phyloP scores from a whole-genome alignment of 1,140 invertebrate species.

The Hydropsyche tenuis region DNA sequence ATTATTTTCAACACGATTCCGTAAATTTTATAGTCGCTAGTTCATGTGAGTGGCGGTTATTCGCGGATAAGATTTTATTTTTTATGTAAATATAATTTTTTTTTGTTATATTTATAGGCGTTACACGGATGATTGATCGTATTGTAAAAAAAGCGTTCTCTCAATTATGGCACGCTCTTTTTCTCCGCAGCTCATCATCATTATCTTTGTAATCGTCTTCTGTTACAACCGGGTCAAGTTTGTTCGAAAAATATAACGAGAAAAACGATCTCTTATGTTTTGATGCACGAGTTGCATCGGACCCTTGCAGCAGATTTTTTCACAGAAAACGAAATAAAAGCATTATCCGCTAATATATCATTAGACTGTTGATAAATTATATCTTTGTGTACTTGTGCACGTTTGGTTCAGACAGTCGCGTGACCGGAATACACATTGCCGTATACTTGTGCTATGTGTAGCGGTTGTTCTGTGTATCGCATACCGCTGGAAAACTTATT shows the following conservation, averaged over 20 bases:
- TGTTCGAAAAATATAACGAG: not conserved
- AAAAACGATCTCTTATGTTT: no score
- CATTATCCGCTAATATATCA: slow-evolving; percentile 18
- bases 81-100: no score
- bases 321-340: not conserved
- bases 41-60: no score
- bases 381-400: slow-evolving; percentile 20
- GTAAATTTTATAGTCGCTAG: no score
- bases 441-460: not conserved
- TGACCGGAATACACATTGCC: slow-evolving; percentile 27
- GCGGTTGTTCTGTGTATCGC: not conserved
- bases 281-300: no score
- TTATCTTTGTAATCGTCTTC: slow-evolving; percentile 1
- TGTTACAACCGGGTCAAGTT: slow-evolving; percentile 8
- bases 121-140: slow-evolving; percentile 1
- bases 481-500: no score
- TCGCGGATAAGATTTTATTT: no score
- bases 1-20: no score
- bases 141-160: not conserved
- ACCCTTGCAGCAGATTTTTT: no score
- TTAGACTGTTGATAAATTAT: slow-evolving; percentile 24
- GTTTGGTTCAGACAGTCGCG: slow-evolving; percentile 19
- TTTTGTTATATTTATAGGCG: no score
- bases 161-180: slow-evolving; percentile 12
- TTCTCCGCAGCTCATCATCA: slow-evolving; percentile 10